A percentile compares a stretch with the other conserved stretches of the same genome.
These are phyloP conservation scores for Ursus arctos DNA, from an alignment of 2,113 vertebrate genomes.

Conservation along the genomic window DNA sequence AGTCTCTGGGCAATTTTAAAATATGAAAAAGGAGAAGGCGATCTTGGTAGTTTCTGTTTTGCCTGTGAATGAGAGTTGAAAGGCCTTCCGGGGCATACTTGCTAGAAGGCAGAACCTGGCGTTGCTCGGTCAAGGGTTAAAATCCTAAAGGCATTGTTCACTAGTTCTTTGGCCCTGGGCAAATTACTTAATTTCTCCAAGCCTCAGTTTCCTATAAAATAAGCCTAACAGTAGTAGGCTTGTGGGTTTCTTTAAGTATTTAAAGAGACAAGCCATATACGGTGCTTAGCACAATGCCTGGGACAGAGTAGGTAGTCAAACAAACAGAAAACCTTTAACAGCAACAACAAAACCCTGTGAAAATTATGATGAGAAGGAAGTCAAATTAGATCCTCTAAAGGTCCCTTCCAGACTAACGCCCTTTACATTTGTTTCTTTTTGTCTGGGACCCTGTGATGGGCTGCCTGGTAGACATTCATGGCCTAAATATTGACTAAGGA, in stretches of 20 bases:
- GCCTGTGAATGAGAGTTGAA: background rate
- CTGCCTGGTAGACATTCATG: background rate
- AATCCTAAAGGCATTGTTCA: background rate
- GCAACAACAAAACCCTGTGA: background rate
- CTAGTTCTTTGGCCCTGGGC: background rate
- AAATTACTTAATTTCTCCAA: background rate
- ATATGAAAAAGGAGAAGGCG: background rate
- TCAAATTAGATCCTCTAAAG: background rate
- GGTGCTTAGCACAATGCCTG: background rate
- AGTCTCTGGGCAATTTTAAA: background rate
- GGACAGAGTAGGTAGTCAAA: background rate
- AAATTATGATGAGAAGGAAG: background rate
- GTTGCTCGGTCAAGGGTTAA: background rate
- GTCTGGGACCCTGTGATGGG: background rate
- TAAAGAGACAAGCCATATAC: background rate
- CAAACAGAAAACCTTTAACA: background rate
- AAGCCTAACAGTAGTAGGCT: background rate
- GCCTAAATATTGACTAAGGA: background rate
- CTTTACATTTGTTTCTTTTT: background rate
- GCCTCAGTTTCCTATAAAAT: slow-evolving; percentile 10
- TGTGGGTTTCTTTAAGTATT: background rate
- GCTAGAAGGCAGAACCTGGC: background rate
- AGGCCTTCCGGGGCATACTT: background rate
- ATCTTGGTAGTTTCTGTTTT: background rate
- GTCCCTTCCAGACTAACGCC: background rate